Conservation (phyloP, 2,888 invertebrate species). For the Caenorhabditis macrosperma region DNA sequence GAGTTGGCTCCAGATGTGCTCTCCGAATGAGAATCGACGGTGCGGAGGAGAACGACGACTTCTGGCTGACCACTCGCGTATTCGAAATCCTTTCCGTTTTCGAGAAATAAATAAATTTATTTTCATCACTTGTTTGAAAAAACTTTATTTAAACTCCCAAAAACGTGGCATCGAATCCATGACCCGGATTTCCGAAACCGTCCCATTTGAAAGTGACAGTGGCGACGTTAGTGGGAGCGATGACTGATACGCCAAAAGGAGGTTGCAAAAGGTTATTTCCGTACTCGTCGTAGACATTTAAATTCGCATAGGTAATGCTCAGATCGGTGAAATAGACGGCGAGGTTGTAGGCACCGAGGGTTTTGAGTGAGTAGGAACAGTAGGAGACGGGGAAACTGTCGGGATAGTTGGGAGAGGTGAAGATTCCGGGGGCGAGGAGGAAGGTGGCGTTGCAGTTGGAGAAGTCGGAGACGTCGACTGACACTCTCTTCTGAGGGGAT, state of each 20-base stretch:
- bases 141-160: not conserved
- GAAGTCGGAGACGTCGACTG: not conserved
- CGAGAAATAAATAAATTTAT: no score
- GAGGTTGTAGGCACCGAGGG: constrained; percentile 15
- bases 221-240: not conserved
- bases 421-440: constrained; percentile 24
- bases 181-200: not conserved
- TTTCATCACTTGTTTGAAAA: no score
- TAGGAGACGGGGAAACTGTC: not conserved
- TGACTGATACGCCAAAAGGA: not conserved
- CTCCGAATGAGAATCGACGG: no score
- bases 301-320: not conserved
- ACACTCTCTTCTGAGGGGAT: not conserved
- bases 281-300: not conserved
- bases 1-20: no score
- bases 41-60: no score
- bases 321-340: constrained; percentile 24
- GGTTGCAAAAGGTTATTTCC: not conserved
- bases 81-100: no score
- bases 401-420: constrained; percentile 27
- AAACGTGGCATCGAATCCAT: not conserved
- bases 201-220: not conserved
- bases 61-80: no score
- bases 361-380: constrained; percentile 16
- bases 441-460: constrained; percentile 43